A percentile compares a stretch with the other conserved stretches of the same genome.
These are phyloP conservation scores for Nasonia oneida DNA, from an alignment of 2,888 invertebrate genomes.

Conservation along the genomic window DNA sequence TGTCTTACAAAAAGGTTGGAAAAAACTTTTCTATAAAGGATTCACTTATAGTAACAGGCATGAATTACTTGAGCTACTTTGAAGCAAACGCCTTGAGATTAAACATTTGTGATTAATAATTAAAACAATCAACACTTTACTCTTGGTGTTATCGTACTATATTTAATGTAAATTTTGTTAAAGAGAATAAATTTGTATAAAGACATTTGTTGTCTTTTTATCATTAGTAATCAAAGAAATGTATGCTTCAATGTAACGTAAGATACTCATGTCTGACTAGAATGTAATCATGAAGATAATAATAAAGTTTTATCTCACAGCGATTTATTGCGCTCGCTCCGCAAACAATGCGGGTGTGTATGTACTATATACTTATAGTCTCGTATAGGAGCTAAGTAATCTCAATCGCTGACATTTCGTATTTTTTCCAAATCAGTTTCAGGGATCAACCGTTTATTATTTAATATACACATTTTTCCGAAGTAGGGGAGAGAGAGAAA, in stretches of 20 bases:
- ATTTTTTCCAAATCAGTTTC: constrained; percentile 32
- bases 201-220: not conserved
- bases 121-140: not conserved
- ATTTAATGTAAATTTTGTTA: not conserved
- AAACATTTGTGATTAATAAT: not conserved
- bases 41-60: constrained; percentile 4
- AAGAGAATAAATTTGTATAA: not conserved
- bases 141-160: not conserved
- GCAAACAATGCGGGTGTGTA: constrained; percentile 29
- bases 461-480: constrained; percentile 37
- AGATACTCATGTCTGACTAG: constrained; percentile 32
- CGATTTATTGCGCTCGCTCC: constrained; percentile 12
- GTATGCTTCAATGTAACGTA: constrained; percentile 33
- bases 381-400: not conserved
- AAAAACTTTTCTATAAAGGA: constrained; percentile 37
- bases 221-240: not conserved
- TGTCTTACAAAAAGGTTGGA: not conserved
- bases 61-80: constrained; percentile 29
- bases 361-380: not conserved
- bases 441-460: constrained; percentile 20
- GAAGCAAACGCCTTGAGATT: not conserved
- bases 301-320: constrained; percentile 5
- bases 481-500: constrained; percentile 30
- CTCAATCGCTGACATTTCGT: constrained; percentile 7
- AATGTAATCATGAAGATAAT: constrained; percentile 4